Evolutionary conservation across 2,113 vertebrate species (phyloP).

Genomic region (Struthidea cinerea): DNA sequence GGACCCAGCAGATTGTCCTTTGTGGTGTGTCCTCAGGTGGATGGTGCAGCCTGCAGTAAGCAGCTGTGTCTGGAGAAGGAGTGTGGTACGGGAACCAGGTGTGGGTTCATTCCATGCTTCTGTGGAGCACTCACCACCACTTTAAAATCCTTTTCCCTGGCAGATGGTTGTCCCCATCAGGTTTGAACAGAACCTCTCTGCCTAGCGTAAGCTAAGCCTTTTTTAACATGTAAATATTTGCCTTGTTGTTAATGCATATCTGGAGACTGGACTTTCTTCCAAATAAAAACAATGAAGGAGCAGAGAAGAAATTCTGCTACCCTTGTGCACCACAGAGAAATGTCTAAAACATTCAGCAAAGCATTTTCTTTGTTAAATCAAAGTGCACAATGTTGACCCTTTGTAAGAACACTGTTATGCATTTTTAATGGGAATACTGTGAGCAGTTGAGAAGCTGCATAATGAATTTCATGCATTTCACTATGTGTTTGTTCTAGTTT

Average conservation of each 20-base stretch:
- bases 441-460: conserved; percentile 24
- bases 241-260: not conserved
- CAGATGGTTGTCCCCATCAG: not conserved
- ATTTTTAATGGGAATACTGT: conserved; percentile 51
- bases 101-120: not conserved
- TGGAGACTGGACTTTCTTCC: not conserved
- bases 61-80: not conserved
- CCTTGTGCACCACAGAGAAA: not conserved
- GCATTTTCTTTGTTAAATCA: conserved; percentile 23
- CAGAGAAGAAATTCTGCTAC: not conserved
- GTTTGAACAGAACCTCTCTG: not conserved
- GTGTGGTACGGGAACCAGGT: fast-evolving
- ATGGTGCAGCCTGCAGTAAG: not conserved
- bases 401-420: conserved; percentile 14
- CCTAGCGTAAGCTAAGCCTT: not conserved
- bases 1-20: not conserved
- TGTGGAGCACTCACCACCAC: not conserved
- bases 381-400: conserved; percentile 32
- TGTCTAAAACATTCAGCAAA: not conserved
- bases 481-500: conserved; percentile 31
- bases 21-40: not conserved
- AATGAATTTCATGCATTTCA: conserved; percentile 26
- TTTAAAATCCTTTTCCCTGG: not conserved
- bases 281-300: not conserved
- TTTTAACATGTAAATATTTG: conserved; percentile 9